Conservation (phyloP, 2,113 vertebrate genomes). For the Micronisus gabar region DNA sequence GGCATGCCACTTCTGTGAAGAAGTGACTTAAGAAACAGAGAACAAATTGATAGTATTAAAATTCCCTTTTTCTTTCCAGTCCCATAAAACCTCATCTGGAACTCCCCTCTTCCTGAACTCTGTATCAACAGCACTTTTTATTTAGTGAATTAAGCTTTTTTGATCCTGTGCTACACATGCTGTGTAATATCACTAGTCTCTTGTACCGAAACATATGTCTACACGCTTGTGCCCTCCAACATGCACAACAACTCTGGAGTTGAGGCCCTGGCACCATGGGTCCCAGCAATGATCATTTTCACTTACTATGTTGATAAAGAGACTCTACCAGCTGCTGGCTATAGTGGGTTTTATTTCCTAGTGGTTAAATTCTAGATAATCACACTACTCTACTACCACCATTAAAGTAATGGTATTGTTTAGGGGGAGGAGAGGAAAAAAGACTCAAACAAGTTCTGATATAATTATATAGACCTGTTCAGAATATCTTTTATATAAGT, state of each 20-base stretch:
- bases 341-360: conserved; percentile 3
- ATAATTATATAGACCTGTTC: not conserved
- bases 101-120: not conserved
- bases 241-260: not conserved
- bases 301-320: not conserved
- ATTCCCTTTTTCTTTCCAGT: not conserved
- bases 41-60: not conserved
- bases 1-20: not conserved
- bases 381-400: not conserved
- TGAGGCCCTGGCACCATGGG: not conserved
- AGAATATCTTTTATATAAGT: conserved; percentile 14
- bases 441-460: not conserved
- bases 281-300: not conserved
- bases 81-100: not conserved
- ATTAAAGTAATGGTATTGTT: not conserved
- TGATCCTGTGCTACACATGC: not conserved
- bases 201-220: not conserved
- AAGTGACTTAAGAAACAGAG: not conserved
- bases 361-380: not conserved
- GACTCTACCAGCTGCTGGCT: not conserved
- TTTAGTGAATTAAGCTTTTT: not conserved
- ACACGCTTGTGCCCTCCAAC: not conserved
- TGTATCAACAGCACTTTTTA: not conserved
- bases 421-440: not conserved
- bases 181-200: not conserved